Evolutionary conservation across 2,888 invertebrate species (phyloP).

Genomic region (Eilema caniola): DNA sequence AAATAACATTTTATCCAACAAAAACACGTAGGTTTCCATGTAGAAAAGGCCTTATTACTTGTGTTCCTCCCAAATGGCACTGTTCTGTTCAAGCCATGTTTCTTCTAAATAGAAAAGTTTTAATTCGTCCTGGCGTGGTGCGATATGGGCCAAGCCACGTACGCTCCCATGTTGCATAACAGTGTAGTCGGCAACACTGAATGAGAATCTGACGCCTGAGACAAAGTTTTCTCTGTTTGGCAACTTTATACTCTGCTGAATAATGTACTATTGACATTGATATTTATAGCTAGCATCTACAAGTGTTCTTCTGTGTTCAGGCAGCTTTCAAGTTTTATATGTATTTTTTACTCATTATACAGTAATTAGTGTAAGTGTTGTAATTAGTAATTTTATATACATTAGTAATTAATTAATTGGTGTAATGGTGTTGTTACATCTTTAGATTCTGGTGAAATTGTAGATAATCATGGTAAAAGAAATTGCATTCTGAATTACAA

Average conservation of each 20-base stretch:
- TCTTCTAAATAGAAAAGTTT: slow-evolving; percentile 78
- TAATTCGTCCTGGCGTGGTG: slow-evolving; percentile 67
- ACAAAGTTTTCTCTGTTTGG: slow-evolving; percentile 56
- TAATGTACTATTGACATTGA: slow-evolving; percentile 51
- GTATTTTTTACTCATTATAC: not conserved
- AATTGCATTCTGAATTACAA: no score
- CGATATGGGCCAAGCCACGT: slow-evolving; percentile 33
- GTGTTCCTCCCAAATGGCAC: slow-evolving; percentile 59
- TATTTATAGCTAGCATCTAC: not conserved
- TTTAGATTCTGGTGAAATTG: no score
- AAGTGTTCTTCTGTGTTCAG: not conserved
- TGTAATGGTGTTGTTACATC: no score
- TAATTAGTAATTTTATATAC: no score
- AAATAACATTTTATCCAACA: slow-evolving; percentile 61
- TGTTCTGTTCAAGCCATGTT: slow-evolving; percentile 58
- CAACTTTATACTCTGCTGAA: slow-evolving; percentile 58
- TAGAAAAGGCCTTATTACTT: slow-evolving; percentile 58
- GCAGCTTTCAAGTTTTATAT: not conserved
- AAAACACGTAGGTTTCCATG: slow-evolving; percentile 65
- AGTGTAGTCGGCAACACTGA: slow-evolving; percentile 36
- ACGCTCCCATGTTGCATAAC: slow-evolving; percentile 29
- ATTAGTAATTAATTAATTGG: no score
- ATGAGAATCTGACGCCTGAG: slow-evolving; percentile 43
- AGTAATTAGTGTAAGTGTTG: no score
- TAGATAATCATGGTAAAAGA: no score